Evolutionary conservation across 2,888 invertebrate species (phyloP), one percentile per base, ranked within the genome.

Genomic region (Gandaritis pyraliata): DNA sequence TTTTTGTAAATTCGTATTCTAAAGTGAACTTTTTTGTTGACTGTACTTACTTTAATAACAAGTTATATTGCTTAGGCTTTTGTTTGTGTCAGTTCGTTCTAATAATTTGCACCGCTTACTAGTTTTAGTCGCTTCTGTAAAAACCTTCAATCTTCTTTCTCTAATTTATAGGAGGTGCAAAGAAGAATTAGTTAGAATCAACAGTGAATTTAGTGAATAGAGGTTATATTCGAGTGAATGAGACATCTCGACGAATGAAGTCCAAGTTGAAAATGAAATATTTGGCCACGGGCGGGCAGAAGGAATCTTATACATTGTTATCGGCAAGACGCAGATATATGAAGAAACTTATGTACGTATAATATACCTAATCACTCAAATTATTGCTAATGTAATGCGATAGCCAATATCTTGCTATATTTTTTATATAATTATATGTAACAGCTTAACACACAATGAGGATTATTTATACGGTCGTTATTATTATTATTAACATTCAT

Each of bases 341-440:
- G 94, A 94, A 94, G 93, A 94, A 94, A 82, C 82, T 94, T 85
- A 89, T 93, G 94, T 94, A 93, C 90, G 94, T 94, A 90, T n/a
- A n/a, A n/a, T n/a, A n/a, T 72, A 15, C 12, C 48, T 64, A 52
- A 18, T 47, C 33, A 23, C 1, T 23, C 23, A 23, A 23, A 8
- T 33, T 33, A 33, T 33, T 30, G 2, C 1, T 23, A n/a, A n/a
- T n/a, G n/a, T n/a, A n/a, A n/a, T n/a, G n/a, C n/a, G n/a, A n/a
- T n/a, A n/a, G n/a, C n/a, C n/a, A n/a, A n/a, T n/a, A n/a, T n/a
- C n/a, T n/a, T n/a, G n/a, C n/a, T n/a, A n/a, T n/a, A n/a, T n/a
- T n/a, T n/a, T n/a, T n/a, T n/a, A n/a, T n/a, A n/a, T n/a, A n/a
- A n/a, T n/a, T n/a, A n/a, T n/a, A n/a, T n/a, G n/a, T n/a, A n/a